phyloP scores from a whole-genome alignment of 2,888 invertebrate species.

The Steinernema hermaphroditum region DNA sequence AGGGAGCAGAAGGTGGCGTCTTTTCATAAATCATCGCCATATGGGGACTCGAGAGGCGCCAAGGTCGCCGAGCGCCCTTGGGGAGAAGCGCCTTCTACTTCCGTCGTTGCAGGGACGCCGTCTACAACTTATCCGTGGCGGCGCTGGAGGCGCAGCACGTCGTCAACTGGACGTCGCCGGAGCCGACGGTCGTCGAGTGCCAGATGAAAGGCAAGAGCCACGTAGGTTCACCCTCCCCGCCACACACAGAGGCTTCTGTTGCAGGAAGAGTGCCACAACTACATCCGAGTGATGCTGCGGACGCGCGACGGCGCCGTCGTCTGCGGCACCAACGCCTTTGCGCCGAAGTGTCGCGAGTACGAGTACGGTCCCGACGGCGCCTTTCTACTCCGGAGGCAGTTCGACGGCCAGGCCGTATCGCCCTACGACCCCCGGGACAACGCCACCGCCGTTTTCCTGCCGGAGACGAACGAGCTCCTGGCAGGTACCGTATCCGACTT shows the following conservation, averaged over 20 bases:
- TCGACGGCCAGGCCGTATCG: conserved; percentile 73
- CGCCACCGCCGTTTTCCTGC: conserved; percentile 75
- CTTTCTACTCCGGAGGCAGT: conserved; percentile 58
- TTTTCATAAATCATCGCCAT: conserved; percentile 25
- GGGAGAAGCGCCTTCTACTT: background rate
- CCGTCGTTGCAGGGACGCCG: conserved; percentile 52
- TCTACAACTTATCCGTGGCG: conserved; percentile 59
- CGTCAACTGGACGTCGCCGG: conserved; percentile 45
- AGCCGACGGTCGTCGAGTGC: conserved; percentile 49
- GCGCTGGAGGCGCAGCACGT: conserved; percentile 56
- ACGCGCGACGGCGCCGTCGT: conserved; percentile 74
- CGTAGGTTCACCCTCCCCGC: too few species aligned
- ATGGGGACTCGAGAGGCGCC: background rate
- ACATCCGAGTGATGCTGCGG: conserved; percentile 84
- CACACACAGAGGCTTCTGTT: conserved; percentile 16
- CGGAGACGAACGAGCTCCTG: conserved; percentile 57
- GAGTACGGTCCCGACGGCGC: conserved; percentile 40
- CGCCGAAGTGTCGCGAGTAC: conserved; percentile 83
- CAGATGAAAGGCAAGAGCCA: conserved; percentile 40
- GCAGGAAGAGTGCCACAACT: conserved; percentile 77
- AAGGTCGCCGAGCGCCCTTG: background rate
- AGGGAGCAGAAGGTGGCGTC: conserved; percentile 19
- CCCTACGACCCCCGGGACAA: conserved; percentile 94
- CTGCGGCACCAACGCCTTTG: conserved; percentile 90
- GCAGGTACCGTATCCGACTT: conserved; percentile 75